phyloP scores from a whole-genome alignment of 2,113 vertebrate species.

The Mus spicilegus region DNA sequence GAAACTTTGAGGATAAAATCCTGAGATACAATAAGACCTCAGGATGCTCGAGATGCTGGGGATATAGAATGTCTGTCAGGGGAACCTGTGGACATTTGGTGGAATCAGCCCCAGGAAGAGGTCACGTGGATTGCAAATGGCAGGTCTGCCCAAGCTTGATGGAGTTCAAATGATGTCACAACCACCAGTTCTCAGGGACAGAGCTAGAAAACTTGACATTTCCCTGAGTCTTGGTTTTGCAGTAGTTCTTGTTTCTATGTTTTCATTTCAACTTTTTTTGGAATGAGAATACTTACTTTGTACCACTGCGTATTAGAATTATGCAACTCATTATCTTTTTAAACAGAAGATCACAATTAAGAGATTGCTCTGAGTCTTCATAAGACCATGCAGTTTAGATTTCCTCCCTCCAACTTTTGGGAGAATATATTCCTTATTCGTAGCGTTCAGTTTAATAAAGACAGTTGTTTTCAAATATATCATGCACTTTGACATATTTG shows the following conservation, averaged over 20 bases:
- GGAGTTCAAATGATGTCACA: not conserved
- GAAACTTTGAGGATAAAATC: not conserved
- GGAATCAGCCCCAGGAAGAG: not conserved
- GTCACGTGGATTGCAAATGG: not conserved
- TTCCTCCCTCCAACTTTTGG: not conserved
- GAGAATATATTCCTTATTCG: not conserved
- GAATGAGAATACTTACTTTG: not conserved
- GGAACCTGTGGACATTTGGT: not conserved
- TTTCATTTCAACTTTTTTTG: not conserved
- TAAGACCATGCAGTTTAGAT: not conserved
- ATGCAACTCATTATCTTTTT: not conserved
- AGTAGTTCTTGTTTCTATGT: not conserved
- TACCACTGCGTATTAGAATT: not conserved
- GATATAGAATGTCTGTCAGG: not conserved
- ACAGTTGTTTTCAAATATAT: not conserved
- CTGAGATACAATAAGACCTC: not conserved
- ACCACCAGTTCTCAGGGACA: not conserved
- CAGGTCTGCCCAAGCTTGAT: not conserved
- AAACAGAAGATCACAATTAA: not conserved
- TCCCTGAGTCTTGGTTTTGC: not conserved
- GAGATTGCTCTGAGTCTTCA: not conserved
- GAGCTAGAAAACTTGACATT: not conserved
- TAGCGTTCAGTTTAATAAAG: not conserved
- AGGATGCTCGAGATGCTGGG: not conserved
- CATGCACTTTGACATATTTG: not conserved